phyloP scores from a whole-genome alignment of 1,140 invertebrate species.

The Leguminivora glycinivorella region DNA sequence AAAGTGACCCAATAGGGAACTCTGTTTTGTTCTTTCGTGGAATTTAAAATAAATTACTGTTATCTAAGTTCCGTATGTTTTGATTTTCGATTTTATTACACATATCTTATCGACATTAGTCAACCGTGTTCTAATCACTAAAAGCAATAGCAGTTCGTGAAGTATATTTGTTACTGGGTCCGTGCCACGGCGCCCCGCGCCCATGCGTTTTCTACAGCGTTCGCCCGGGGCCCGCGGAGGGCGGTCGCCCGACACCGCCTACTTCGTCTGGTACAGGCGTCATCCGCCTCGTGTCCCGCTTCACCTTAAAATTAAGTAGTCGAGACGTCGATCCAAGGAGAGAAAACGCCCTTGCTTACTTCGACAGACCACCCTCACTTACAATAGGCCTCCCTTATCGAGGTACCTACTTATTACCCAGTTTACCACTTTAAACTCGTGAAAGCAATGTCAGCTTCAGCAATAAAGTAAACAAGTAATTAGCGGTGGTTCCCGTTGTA shows the following conservation, averaged over 20 bases:
- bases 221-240: constrained; percentile 69
- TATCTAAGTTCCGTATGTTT: not conserved
- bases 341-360: constrained; percentile 55
- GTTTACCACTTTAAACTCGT: not conserved
- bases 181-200: constrained; percentile 71
- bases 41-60: not conserved
- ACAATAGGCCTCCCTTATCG: not conserved
- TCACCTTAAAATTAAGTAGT: constrained; percentile 56
- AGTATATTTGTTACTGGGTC: constrained; percentile 74
- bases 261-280: constrained; percentile 76
- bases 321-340: constrained; percentile 50
- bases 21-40: not conserved
- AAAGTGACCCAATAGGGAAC: too few species aligned
- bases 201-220: constrained; percentile 64
- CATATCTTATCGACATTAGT: constrained; percentile 52
- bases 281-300: constrained; percentile 70
- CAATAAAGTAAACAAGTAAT: not conserved
- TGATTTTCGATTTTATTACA: constrained; percentile 23
- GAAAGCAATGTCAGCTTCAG: not conserved
- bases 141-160: constrained; percentile 69
- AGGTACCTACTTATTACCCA: not conserved
- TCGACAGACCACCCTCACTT: constrained; percentile 4
- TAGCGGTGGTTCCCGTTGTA: not conserved
- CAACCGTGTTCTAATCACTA: constrained; percentile 55
- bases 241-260: constrained; percentile 73